Conservation (phyloP, 1,140 invertebrate genomes). For the Argopecten irradians region DNA sequence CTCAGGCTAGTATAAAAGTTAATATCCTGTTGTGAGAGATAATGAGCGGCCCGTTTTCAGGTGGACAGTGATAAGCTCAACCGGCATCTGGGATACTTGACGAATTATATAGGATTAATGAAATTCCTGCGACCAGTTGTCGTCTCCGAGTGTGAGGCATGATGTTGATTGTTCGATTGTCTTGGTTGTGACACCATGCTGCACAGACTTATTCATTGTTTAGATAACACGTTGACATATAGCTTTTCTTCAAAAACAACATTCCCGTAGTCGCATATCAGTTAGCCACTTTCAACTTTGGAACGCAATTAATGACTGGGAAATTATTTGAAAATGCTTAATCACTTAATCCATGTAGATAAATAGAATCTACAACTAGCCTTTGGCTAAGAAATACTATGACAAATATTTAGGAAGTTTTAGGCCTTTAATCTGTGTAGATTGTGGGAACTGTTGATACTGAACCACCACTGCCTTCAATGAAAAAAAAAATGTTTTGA, state of each 20-base stretch:
- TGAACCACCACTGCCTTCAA: background rate
- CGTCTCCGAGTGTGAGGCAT: background rate
- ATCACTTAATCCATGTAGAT: background rate
- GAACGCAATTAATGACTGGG: background rate
- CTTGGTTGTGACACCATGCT: background rate
- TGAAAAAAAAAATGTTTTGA: background rate
- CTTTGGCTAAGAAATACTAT: background rate
- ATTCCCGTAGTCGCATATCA: background rate
- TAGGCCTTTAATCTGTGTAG: constrained; percentile 15
- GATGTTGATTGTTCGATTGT: background rate
- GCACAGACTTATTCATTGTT: background rate
- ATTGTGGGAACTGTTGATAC: background rate
- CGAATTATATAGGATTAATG: constrained; percentile 18
- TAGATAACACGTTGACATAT: background rate
- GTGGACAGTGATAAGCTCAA: constrained; percentile 4
- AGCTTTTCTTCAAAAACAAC: constrained; percentile 17
- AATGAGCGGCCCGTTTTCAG: background rate
- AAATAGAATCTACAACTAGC: background rate
- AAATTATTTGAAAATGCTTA: background rate
- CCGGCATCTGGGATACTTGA: constrained; percentile 14
- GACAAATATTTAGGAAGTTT: background rate
- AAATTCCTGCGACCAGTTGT: background rate
- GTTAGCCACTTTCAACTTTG: background rate
- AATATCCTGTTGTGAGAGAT: background rate
- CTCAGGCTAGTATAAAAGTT: constrained; percentile 16